Base-by-base conservation (phyloP, 2,797 vertebrate species). In the Chelon auratus region DNA sequence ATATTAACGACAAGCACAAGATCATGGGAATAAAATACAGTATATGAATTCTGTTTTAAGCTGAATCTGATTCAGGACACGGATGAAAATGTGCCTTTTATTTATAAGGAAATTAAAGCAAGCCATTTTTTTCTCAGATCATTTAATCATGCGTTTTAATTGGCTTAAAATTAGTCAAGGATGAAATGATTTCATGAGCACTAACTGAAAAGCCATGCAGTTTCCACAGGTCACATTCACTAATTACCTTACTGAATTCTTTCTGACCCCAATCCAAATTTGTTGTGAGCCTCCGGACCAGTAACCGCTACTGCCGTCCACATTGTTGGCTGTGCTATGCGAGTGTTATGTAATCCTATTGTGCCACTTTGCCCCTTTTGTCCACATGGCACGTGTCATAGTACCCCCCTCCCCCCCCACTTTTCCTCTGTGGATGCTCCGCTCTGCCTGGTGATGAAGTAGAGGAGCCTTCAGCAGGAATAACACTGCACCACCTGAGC, bases 401-500 rank as follows among this genome's bases (percentile, higher is more conserved):
- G 47, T 65, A 66, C 64, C 61, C 54, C 39, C 55, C 62, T 17
- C 26, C 52, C 30, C 30, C 30, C 30, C 30, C 8, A 7, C 51
- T 15, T 33, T n/a, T 10, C 9, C 68, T 77, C 59, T 67, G 56
- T 12, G 66, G 68, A 67, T 82, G 67, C 82, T 83, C 59, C 17
- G 59, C 79, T 89, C 79, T 55, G 70, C 84, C 77, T 54, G 60
- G 83, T 91, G 91, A 90, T 92, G 87, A 87, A 93, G 89, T 90
- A 86, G 72, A 83, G 75, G 84, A 82, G 88, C 89, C 86, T 89
- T 92, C 86, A 91, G 90, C 92, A 89, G 90, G 91, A 93, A 94
- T 93, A 94, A 93, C 89, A 90, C 84, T 77, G 86, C 72, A 84
- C 91, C 92, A 93, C 92, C 92, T 93, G 93, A 93, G 93, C 93